Evolutionary conservation across 2,888 invertebrate genomes (phyloP).

Genomic region (Lydus trimaculatus): DNA sequence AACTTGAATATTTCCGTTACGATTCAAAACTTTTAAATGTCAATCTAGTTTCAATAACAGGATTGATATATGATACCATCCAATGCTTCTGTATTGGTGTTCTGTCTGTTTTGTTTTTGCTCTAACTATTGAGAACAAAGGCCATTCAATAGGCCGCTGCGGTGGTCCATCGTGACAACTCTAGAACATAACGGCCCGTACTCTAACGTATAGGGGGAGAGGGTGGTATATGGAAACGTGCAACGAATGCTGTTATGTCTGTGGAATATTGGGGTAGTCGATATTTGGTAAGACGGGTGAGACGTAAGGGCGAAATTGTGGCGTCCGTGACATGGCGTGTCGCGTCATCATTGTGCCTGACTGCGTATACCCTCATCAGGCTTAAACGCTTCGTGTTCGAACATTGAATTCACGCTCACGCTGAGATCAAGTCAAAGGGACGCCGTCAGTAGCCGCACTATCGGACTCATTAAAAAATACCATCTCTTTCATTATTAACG

Average conservation of each 20-base stretch:
- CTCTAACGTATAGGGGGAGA: neutral
- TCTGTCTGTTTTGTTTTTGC: neutral
- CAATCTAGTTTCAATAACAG: neutral
- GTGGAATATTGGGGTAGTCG: neutral
- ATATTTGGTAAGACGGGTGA: neutral
- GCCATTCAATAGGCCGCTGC: neutral
- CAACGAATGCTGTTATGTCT: conserved; percentile 5
- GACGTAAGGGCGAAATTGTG: neutral
- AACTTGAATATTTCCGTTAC: neutral
- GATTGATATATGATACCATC: neutral
- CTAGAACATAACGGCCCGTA: neutral
- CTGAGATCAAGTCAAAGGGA: neutral
- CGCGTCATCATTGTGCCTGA: neutral
- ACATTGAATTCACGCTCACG: neutral
- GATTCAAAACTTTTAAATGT: neutral
- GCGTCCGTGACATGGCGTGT: conserved; percentile 9
- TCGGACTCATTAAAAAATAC: neutral
- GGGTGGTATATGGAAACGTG: neutral
- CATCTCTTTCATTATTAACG: neutral
- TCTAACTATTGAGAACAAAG: neutral
- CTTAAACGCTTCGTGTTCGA: neutral
- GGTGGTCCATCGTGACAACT: neutral
- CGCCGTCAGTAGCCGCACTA: neutral
- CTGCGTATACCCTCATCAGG: neutral
- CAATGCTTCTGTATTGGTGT: neutral